These are phyloP conservation scores for Furcifer pardalis DNA, from an alignment of 2,797 vertebrate genomes.

Conservation along the genomic window DNA sequence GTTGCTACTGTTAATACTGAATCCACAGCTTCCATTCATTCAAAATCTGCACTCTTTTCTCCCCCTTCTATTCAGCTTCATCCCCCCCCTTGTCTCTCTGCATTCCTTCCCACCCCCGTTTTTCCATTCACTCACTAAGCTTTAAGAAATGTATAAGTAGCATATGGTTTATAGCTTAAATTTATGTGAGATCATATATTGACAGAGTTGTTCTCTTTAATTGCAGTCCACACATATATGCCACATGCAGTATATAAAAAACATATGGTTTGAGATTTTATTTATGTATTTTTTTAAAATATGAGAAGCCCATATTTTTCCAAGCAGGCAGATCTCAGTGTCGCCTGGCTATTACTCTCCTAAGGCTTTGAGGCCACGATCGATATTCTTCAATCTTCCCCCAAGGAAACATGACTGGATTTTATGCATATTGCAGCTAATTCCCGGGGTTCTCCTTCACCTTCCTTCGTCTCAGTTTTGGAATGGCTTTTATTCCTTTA, in stretches of 20 bases:
- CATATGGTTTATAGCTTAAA: conserved; percentile 45
- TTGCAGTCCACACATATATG: conserved; percentile 25
- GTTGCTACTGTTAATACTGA: background rate
- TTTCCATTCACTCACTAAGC: conserved; percentile 21
- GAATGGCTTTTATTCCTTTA: conserved; percentile 24
- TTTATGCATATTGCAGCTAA: conserved; percentile 1
- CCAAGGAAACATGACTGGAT: background rate
- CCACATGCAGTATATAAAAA: conserved; percentile 38
- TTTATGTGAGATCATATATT: conserved; percentile 47
- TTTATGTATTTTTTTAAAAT: background rate
- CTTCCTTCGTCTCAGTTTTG: conserved; percentile 20
- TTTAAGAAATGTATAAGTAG: conserved; percentile 34
- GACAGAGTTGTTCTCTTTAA: conserved; percentile 44
- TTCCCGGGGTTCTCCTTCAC: conserved; percentile 24
- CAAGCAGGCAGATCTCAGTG: conserved; percentile 27
- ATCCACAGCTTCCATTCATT: conserved; percentile 3
- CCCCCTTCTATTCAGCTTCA: background rate
- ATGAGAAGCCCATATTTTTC: conserved; percentile 38
- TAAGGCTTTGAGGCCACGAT: conserved; percentile 17
- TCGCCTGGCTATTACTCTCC: conserved; percentile 18
- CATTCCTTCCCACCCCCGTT: background rate
- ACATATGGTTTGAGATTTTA: conserved; percentile 31
- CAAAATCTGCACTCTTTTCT: background rate
- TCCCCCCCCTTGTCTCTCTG: background rate
- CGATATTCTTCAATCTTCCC: conserved; percentile 6